Conservation (phyloP, 2,797 vertebrate genomes). For the Parauchenoglanis ngamensis region DNA sequence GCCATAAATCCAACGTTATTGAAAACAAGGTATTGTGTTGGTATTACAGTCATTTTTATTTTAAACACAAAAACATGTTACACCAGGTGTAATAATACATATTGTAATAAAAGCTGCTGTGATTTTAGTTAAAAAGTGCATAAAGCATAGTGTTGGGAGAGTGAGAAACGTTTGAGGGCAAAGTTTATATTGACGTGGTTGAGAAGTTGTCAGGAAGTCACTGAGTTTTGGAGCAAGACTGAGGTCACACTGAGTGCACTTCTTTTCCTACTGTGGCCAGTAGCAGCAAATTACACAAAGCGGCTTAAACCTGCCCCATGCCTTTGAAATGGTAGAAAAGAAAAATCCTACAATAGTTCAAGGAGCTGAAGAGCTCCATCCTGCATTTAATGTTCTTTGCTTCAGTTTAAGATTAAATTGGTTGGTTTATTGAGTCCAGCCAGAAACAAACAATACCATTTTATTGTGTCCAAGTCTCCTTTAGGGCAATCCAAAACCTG, state of each 20-base stretch:
- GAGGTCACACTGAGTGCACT: slow-evolving; percentile 35
- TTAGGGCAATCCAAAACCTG: slow-evolving; percentile 77
- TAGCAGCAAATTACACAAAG: slow-evolving; percentile 34
- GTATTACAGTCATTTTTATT: neutral
- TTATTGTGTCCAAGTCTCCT: slow-evolving; percentile 66
- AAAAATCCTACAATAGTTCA: slow-evolving; percentile 21
- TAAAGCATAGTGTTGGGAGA: neutral
- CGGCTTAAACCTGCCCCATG: slow-evolving; percentile 26
- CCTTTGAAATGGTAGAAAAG: slow-evolving; percentile 39
- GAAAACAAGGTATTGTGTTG: neutral
- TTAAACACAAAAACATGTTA: slow-evolving; percentile 16
- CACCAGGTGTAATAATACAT: neutral
- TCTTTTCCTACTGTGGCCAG: slow-evolving; percentile 12
- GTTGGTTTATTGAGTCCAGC: slow-evolving; percentile 68
- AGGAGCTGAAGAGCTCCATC: slow-evolving; percentile 52
- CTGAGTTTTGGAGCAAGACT: slow-evolving; percentile 9
- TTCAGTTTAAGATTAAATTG: slow-evolving; percentile 62
- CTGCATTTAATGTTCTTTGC: slow-evolving; percentile 53
- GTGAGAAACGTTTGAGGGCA: slow-evolving; percentile 20
- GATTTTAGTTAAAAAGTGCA: slow-evolving; percentile 1
- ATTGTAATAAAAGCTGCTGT: slow-evolving; percentile 11
- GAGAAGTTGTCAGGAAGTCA: slow-evolving; percentile 21
- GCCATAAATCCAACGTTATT: slow-evolving; percentile 18
- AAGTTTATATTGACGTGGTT: slow-evolving; percentile 15
- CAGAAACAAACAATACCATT: slow-evolving; percentile 72